A percentile compares a stretch with the other conserved stretches of the same genome.
Conservation (phyloP, 2,888 invertebrate genomes). For the Cremastinae sp. region DNA sequence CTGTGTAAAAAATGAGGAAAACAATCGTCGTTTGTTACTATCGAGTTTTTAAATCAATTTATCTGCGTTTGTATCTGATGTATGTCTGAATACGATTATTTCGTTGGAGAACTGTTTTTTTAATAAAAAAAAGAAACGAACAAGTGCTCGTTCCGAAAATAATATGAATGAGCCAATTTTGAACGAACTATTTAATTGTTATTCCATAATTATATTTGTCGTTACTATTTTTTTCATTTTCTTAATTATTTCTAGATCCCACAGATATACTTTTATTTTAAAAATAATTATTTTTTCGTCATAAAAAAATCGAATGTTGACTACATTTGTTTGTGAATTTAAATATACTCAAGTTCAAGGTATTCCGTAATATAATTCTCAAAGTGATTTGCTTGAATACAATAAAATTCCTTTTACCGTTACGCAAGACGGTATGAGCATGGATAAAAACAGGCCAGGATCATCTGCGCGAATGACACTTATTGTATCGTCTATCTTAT, state of each 20-base stretch:
- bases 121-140: constrained; percentile 47
- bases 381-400: constrained; percentile 38
- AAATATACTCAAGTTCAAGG: background rate
- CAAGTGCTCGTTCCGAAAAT: constrained; percentile 70
- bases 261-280: too few relatives aligned
- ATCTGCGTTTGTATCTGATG: constrained; percentile 39
- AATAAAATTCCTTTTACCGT: constrained; percentile 63
- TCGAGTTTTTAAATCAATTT: background rate
- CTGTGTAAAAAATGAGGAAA: constrained; percentile 7
- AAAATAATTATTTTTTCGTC: too few relatives aligned
- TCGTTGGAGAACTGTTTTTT: constrained; percentile 29
- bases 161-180: constrained; percentile 60
- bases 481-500: too few relatives aligned
- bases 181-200: too few relatives aligned
- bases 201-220: background rate
- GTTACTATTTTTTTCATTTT: background rate
- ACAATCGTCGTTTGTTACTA: constrained; percentile 6
- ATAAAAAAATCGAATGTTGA: too few relatives aligned
- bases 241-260: too few relatives aligned
- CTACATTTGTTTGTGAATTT: too few relatives aligned
- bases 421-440: constrained; percentile 57
- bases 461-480: constrained; percentile 9
- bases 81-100: constrained; percentile 37
- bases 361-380: constrained; percentile 7
- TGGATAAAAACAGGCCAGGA: constrained; percentile 20